Base-by-base conservation (phyloP, 2,888 invertebrate genomes). In the Machimus rusticus region DNA sequence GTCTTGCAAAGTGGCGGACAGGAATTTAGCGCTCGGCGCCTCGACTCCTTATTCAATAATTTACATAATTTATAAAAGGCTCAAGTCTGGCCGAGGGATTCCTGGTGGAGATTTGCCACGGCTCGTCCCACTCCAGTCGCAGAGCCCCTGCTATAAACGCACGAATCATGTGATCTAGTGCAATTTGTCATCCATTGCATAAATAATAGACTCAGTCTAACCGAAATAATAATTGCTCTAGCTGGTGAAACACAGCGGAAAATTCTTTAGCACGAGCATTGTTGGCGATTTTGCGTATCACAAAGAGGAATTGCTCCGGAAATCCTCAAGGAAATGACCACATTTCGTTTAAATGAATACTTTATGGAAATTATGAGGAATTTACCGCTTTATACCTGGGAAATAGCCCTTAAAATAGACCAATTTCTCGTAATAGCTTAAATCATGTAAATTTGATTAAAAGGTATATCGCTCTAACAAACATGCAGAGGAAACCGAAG, bases 291-390 rank as follows among this genome's bases (percentile, higher is more conserved):
- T 82, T 82, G 57, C 66, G n/a, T 82, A 82, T 66, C 57, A 82
- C 28, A 37, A 82, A 16, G 19, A 57, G 19, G 57, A 82, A 82
- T 57, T 57, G 82, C 82, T 82, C 57, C 46, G 82, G 82, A 82
- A 37, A 82, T 82, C 57, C 82, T 82, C 19, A 31, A 82, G 82
- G 66, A 82, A 82, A 82, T 82, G 66, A 55, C 16, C 34, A 82
- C 34, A 82, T 31, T 82, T 82, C 82, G 82, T 57, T 39, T 82
- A 55, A 82, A 82, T 82, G 82, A 82, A 57, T 82, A 37, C 66
- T 57, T 55, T 82, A 82, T 82, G 82, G 57, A 82, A 82, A 82
- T 82, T 23, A 57, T 79, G 6, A 9, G 51, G 14, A 46, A 79
- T 79, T 78, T 79, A 79, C 28, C 79, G 55, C 31, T 46, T 79